Evolutionary conservation across 2,797 vertebrate species (phyloP).

Genomic region (Synanceia verrucosa): DNA sequence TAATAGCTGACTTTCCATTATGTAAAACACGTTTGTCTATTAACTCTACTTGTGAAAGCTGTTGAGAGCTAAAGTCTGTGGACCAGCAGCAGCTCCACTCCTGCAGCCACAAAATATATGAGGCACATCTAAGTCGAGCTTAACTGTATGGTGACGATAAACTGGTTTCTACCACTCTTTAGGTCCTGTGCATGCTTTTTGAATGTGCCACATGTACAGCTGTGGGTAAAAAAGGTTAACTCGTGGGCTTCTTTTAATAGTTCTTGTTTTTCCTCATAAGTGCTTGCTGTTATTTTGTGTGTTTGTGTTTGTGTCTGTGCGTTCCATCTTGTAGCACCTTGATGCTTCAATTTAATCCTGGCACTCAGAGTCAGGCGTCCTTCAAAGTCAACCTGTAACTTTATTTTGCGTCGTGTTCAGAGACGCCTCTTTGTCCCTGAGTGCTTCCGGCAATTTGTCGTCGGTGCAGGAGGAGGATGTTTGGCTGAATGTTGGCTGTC

Average conservation of each 20-base stretch:
- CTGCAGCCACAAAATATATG: not conserved
- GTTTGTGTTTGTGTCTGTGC: not conserved
- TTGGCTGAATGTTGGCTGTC: not conserved
- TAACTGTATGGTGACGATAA: too few species aligned
- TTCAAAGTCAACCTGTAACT: not conserved
- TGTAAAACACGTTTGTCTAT: slow-evolving; percentile 28
- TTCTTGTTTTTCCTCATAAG: not conserved
- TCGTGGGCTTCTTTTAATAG: not conserved
- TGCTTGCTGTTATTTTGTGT: not conserved
- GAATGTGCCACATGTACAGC: not conserved
- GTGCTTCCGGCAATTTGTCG: not conserved
- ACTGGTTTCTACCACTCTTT: not conserved
- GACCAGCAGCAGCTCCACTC: not conserved
- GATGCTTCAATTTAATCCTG: slow-evolving; percentile 3
- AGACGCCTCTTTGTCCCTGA: not conserved
- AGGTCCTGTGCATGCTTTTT: not conserved
- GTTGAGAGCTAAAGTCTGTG: slow-evolving; percentile 1
- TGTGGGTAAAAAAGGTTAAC: not conserved
- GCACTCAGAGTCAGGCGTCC: not conserved
- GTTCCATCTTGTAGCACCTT: not conserved
- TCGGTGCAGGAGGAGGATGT: not conserved
- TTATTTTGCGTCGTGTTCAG: not conserved
- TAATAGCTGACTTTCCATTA: slow-evolving; percentile 38
- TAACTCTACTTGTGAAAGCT: slow-evolving; percentile 13
- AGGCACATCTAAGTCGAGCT: not conserved